Evolutionary conservation across 2,113 vertebrate genomes (phyloP).

Genomic region (Lontra canadensis): DNA sequence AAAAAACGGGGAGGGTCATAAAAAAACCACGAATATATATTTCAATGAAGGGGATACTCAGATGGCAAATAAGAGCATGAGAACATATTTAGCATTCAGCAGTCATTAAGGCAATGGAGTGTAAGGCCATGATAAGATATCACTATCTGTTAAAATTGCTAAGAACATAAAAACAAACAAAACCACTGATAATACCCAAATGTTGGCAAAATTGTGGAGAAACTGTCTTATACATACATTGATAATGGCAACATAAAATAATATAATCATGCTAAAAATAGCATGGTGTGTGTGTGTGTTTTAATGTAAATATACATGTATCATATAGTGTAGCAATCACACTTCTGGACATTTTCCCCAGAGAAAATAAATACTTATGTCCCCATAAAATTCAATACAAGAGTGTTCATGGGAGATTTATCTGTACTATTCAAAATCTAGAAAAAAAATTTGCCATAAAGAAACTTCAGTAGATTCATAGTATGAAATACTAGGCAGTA

Average conservation of each 20-base stretch:
- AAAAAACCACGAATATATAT: not conserved
- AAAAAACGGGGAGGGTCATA: too few relatives aligned
- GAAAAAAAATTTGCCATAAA: not conserved
- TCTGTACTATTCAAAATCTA: not conserved
- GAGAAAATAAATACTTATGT: not conserved
- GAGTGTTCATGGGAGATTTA: not conserved
- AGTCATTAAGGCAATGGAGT: not conserved
- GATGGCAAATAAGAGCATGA: not conserved
- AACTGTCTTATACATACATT: not conserved
- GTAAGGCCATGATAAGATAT: not conserved
- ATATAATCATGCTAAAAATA: not conserved
- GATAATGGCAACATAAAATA: not conserved
- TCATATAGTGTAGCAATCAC: not conserved
- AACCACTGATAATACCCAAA: not conserved
- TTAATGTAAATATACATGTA: not conserved
- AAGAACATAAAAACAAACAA: not conserved
- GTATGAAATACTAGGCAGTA: not conserved
- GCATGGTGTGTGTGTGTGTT: not conserved
- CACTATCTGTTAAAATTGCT: not conserved
- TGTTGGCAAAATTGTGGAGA: not conserved
- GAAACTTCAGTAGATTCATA: not conserved
- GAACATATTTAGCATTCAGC: not conserved
- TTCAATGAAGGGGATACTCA: not conserved
- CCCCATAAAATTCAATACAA: not conserved
- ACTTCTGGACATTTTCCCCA: not conserved